Evolutionary conservation across 2,888 invertebrate species (phyloP).

Genomic region (Ormyrus pomaceus): DNA sequence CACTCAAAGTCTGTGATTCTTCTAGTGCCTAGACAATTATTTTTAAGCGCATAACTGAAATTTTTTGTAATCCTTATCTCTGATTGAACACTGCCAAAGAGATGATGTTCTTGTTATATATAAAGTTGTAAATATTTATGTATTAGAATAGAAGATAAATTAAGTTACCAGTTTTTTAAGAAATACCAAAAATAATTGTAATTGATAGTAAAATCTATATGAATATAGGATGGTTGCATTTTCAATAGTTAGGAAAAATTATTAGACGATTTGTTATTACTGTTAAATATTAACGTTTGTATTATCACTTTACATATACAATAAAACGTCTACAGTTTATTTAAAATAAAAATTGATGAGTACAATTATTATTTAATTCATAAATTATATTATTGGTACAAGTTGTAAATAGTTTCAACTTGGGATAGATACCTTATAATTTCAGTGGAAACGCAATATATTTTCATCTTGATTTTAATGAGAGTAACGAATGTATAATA

Average conservation of each 20-base stretch:
- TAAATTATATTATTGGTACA: slow-evolving; percentile 6
- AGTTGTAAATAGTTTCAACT: not conserved
- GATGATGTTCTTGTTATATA: slow-evolving; percentile 36
- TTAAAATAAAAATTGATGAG: slow-evolving; percentile 2
- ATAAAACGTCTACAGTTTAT: slow-evolving; percentile 38
- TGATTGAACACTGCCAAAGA: slow-evolving; percentile 56
- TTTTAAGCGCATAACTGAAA: slow-evolving; percentile 35
- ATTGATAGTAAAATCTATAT: slow-evolving; percentile 17
- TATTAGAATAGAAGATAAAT: slow-evolving; percentile 7
- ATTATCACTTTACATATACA: slow-evolving; percentile 58
- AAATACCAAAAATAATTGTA: slow-evolving; percentile 47
- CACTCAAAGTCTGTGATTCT: slow-evolving; percentile 71
- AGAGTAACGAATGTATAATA: too few relatives aligned
- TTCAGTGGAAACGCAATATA: too few relatives aligned
- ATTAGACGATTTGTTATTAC: slow-evolving; percentile 55
- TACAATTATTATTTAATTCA: slow-evolving; percentile 1
- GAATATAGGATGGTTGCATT: slow-evolving; percentile 3
- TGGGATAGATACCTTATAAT: too few relatives aligned
- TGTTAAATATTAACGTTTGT: slow-evolving; percentile 64
- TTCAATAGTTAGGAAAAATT: slow-evolving; percentile 33
- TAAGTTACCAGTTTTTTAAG: slow-evolving; percentile 49
- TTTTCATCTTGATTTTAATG: too few relatives aligned
- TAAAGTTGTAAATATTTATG: slow-evolving; percentile 47
- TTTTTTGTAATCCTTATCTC: slow-evolving; percentile 40
- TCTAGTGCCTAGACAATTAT: slow-evolving; percentile 69